Percentiles rank a stretch among this genome's conserved stretches.
phyloP scores from a whole-genome alignment of 2,113 vertebrate genomes.

The Microtus ochrogaster region DNA sequence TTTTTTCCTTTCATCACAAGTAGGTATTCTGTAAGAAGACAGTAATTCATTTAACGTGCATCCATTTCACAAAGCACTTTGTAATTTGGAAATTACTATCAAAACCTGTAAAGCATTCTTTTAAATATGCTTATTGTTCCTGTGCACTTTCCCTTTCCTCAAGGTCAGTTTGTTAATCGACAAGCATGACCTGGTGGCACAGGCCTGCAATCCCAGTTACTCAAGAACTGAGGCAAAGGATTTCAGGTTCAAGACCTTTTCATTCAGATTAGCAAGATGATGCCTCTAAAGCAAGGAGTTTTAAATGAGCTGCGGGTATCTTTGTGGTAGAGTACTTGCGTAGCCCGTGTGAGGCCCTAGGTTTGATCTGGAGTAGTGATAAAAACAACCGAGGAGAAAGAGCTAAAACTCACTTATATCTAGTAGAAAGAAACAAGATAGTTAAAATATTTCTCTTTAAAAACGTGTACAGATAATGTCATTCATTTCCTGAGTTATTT shows the following conservation, averaged over 20 bases:
- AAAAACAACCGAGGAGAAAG: background rate
- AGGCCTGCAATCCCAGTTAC: background rate
- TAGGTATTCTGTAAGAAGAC: background rate
- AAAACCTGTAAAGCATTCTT: background rate
- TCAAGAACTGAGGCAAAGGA: background rate
- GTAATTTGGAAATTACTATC: conserved; percentile 18
- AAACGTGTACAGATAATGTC: background rate
- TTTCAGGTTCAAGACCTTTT: background rate
- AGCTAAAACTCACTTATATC: background rate
- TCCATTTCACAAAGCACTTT: conserved; percentile 46
- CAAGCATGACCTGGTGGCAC: background rate
- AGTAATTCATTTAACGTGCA: background rate
- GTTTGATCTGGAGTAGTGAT: background rate
- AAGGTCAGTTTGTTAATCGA: conserved; percentile 6
- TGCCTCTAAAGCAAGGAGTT: background rate
- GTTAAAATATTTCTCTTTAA: conserved; percentile 25
- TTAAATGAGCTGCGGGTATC: background rate
- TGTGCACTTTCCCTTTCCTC: background rate
- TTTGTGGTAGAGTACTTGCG: background rate
- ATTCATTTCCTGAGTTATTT: conserved; percentile 2
- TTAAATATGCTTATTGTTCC: background rate
- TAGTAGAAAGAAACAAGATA: background rate
- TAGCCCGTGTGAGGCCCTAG: background rate
- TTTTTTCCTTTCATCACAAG: background rate
- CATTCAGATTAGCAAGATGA: background rate